Conservation (phyloP, 2,888 invertebrate genomes). For the Dexiosoma caninum region DNA sequence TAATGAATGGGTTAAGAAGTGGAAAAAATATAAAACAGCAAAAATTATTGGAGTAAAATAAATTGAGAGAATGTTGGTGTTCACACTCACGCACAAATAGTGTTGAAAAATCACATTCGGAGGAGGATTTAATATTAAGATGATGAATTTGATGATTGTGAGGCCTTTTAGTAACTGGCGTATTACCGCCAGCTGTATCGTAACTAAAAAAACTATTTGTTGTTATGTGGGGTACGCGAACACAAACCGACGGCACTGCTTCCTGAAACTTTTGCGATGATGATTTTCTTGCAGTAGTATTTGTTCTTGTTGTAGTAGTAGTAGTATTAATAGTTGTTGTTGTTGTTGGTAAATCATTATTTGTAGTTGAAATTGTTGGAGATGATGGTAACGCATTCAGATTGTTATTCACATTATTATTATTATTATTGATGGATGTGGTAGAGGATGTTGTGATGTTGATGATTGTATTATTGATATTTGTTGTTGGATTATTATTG, state of each 20-base stretch:
- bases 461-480: conserved; percentile 69
- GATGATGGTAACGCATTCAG: conserved; percentile 56
- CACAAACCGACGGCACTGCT: conserved; percentile 78
- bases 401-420: conserved; percentile 69
- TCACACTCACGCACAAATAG: conserved; percentile 79
- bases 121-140: conserved; percentile 76
- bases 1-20: not conserved
- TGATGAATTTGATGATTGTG: conserved; percentile 47
- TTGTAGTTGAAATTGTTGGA: conserved; percentile 63
- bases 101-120: conserved; percentile 77
- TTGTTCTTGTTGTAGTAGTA: conserved; percentile 23
- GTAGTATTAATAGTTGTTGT: conserved; percentile 14
- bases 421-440: conserved; percentile 67
- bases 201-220: conserved; percentile 75
- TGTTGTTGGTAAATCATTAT: conserved; percentile 63
- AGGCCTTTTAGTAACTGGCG: conserved; percentile 65
- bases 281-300: conserved; percentile 68
- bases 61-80: conserved; percentile 56
- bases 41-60: not conserved
- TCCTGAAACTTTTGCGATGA: conserved; percentile 68
- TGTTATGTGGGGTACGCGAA: conserved; percentile 77
- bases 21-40: conserved; percentile 2
- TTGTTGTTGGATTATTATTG: conserved; percentile 60
- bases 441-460: conserved; percentile 66
- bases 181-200: conserved; percentile 67